These are phyloP conservation scores for Carposina sasakii DNA, from an alignment of 1,140 invertebrate genomes.

Conservation along the genomic window DNA sequence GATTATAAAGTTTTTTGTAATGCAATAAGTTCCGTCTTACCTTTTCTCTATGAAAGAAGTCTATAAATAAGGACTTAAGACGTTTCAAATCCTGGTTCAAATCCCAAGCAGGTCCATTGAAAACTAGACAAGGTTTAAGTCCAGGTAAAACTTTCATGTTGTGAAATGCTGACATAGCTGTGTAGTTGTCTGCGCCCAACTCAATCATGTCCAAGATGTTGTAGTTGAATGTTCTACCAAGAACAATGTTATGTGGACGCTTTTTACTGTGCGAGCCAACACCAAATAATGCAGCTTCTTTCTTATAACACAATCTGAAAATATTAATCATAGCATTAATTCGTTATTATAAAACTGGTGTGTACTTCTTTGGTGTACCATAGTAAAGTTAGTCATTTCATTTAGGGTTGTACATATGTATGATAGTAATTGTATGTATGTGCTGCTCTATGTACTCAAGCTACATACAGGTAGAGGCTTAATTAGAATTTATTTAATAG, in stretches of 20 bases:
- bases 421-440: no score
- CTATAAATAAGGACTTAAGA: conserved; percentile 91
- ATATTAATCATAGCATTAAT: no score
- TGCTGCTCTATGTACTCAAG: no score
- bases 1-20: no score
- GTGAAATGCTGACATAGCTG: conserved; percentile 85
- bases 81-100: conserved; percentile 84
- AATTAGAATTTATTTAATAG: no score
- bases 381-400: no score
- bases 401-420: no score
- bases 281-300: conserved; percentile 91
- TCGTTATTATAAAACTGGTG: not conserved
- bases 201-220: conserved; percentile 97
- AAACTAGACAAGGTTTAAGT: conserved; percentile 93
- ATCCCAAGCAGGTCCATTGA: conserved; percentile 95
- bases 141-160: conserved; percentile 85
- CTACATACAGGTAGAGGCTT: no score
- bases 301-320: conserved; percentile 83
- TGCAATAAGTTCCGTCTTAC: conserved; percentile 34
- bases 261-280: conserved; percentile 96
- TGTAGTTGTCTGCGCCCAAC: conserved; percentile 90
- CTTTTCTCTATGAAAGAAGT: conserved; percentile 94
- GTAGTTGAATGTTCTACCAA: conserved; percentile 93
- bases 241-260: conserved; percentile 91
- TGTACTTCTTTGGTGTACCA: no score